These are phyloP conservation scores for Andrena hattorfiana DNA, from an alignment of 2,888 invertebrate species.

Conservation along the genomic window DNA sequence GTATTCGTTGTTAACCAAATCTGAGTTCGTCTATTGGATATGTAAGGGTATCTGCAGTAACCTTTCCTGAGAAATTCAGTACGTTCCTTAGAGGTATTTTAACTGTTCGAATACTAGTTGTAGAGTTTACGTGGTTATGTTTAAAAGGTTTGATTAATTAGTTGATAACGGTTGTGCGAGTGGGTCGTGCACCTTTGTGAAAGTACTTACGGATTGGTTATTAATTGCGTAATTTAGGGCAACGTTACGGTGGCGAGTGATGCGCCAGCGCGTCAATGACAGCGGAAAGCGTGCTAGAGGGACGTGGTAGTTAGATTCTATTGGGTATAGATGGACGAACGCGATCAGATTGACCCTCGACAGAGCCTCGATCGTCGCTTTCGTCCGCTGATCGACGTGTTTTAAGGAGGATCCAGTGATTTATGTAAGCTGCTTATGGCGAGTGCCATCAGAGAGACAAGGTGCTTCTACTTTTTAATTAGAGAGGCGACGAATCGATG, in stretches of 20 bases:
- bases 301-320: conserved; percentile 29
- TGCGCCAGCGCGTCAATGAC: conserved; percentile 42
- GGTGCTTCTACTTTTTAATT: conserved; percentile 27
- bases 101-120: neutral
- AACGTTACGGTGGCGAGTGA: conserved; percentile 3
- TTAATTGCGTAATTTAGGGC: conserved; percentile 27
- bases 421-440: conserved; percentile 44
- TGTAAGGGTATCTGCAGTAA: neutral
- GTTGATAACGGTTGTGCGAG: neutral
- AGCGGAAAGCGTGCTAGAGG: conserved; percentile 39
- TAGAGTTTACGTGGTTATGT: conserved; percentile 19
- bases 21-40: neutral
- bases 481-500: conserved; percentile 51
- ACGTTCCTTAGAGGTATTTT: neutral
- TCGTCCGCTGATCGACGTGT: conserved; percentile 52
- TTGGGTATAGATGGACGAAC: conserved; percentile 49
- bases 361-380: conserved; percentile 61
- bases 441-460: conserved; percentile 53
- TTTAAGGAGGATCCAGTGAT: conserved; percentile 47
- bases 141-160: conserved; percentile 25
- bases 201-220: conserved; percentile 27
- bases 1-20: conserved; percentile 8
- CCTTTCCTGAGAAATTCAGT: neutral
- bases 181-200: conserved; percentile 1
- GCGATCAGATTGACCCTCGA: conserved; percentile 58